phyloP scores from a whole-genome alignment of 2,888 invertebrate genomes.

The Acrocera orbiculus region DNA sequence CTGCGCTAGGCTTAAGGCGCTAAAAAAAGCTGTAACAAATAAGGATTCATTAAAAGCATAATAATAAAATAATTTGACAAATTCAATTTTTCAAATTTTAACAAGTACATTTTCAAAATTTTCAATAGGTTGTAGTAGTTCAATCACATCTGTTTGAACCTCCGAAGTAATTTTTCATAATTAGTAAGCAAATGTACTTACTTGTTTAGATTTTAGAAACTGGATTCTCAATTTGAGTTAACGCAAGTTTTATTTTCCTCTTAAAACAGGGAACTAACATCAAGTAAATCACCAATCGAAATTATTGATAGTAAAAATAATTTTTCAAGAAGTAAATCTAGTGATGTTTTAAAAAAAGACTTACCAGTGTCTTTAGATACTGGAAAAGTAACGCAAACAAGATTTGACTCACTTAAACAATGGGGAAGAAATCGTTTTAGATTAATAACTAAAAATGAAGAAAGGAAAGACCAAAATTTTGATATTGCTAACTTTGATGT shows the following conservation, averaged over 20 bases:
- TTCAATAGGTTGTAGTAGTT: not conserved
- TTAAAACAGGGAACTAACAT: slow-evolving; percentile 12
- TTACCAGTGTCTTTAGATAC: slow-evolving; percentile 21
- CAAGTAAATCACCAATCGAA: slow-evolving; percentile 4
- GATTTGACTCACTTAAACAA: slow-evolving; percentile 62
- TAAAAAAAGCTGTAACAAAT: no score
- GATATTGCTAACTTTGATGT: slow-evolving; percentile 31
- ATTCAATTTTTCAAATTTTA: not conserved
- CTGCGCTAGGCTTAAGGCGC: no score
- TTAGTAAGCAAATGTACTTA: not conserved
- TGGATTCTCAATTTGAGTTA: not conserved
- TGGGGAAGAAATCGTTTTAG: slow-evolving; percentile 68
- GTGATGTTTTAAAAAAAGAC: slow-evolving; percentile 55
- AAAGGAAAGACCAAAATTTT: slow-evolving; percentile 17
- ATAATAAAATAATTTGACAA: not conserved
- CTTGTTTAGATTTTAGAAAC: not conserved
- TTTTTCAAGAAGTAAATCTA: slow-evolving; percentile 52
- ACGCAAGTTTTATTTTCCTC: slow-evolving; percentile 12
- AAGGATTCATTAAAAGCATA: no score
- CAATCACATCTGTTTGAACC: not conserved
- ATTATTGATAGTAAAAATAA: slow-evolving; percentile 12
- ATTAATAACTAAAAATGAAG: slow-evolving; percentile 45
- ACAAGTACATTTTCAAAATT: no score
- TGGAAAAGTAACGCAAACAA: slow-evolving; percentile 33
- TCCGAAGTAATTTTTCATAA: not conserved